phyloP scores from a whole-genome alignment of 2,888 invertebrate genomes.

The Mesorhabditis spiculigera region DNA sequence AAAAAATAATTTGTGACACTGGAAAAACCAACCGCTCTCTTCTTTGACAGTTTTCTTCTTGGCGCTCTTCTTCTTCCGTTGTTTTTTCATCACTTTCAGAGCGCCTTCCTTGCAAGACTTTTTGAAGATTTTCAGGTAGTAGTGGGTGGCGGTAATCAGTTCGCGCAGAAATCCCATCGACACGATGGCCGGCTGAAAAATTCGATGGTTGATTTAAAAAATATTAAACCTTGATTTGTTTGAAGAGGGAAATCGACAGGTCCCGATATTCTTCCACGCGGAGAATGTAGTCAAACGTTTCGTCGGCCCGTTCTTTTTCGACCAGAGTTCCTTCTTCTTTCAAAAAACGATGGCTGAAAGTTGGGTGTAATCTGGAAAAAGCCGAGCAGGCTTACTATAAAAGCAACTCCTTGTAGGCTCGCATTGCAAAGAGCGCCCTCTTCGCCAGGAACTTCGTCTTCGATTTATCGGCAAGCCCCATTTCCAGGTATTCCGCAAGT shows the following conservation, averaged over 20 bases:
- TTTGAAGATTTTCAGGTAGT: conserved; percentile 62
- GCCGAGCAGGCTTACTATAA: conserved; percentile 67
- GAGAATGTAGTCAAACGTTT: conserved; percentile 35
- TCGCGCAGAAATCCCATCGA: conserved; percentile 64
- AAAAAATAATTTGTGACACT: too few species aligned
- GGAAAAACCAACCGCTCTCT: not conserved
- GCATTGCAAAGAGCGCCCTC: conserved; percentile 76
- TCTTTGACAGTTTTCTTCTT: conserved; percentile 11
- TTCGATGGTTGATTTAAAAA: not conserved
- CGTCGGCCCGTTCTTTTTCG: conserved; percentile 24
- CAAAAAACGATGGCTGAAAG: conserved; percentile 24
- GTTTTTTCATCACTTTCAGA: conserved; percentile 26
- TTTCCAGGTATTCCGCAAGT: conserved; percentile 55
- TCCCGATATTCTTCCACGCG: conserved; percentile 52
- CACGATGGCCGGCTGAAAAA: conserved; percentile 71
- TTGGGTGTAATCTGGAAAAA: not conserved
- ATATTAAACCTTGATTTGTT: conserved; percentile 30
- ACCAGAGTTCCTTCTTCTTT: conserved; percentile 15
- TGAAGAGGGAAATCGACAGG: conserved; percentile 30
- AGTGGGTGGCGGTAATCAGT: conserved; percentile 61
- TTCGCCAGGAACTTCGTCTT: conserved; percentile 57
- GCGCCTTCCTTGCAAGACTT: conserved; percentile 53
- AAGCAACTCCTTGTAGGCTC: conserved; percentile 77
- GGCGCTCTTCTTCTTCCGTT: conserved; percentile 23
- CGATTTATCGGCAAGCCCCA: conserved; percentile 71